Conservation (phyloP, 92 coral and sea anemone species). For the Meandrina meandrites region DNA sequence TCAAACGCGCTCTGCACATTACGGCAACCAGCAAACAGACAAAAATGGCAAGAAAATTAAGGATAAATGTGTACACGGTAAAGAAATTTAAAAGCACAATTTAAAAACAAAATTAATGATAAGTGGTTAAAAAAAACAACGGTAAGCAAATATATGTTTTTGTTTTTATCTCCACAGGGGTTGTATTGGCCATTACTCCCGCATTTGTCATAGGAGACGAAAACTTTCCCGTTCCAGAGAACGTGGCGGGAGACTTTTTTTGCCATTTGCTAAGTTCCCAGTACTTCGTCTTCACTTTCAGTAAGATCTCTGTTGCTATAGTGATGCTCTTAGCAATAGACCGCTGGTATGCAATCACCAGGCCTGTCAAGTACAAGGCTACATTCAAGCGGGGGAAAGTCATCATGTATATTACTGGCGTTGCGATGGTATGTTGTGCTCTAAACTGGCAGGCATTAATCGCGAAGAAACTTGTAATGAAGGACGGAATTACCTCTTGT, state of each 20-base stretch:
- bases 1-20: too few relatives aligned
- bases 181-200: slow-evolving; percentile 44
- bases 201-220: slow-evolving; percentile 39
- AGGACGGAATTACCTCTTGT: slow-evolving; percentile 16
- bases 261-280: slow-evolving; percentile 58
- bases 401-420: slow-evolving; percentile 35
- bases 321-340: slow-evolving; percentile 62
- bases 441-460: slow-evolving; percentile 36
- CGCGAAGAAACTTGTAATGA: slow-evolving; percentile 23
- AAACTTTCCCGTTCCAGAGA: slow-evolving; percentile 49
- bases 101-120: neutral
- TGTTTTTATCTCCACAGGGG: slow-evolving; percentile 17
- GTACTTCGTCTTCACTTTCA: slow-evolving; percentile 52
- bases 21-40: too few relatives aligned
- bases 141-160: too few relatives aligned
- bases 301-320: slow-evolving; percentile 51
- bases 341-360: slow-evolving; percentile 73
- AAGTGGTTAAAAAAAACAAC: neutral
- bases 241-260: slow-evolving; percentile 49
- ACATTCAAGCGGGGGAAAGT: slow-evolving; percentile 55
- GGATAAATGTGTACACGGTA: too few relatives aligned
- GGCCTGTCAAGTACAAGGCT: slow-evolving; percentile 65
- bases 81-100: too few relatives aligned
- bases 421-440: slow-evolving; percentile 39
- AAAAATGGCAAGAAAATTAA: too few relatives aligned